Evolutionary conservation across 2,113 vertebrate species (phyloP).

Genomic region (Xiphophorus couchianus): DNA sequence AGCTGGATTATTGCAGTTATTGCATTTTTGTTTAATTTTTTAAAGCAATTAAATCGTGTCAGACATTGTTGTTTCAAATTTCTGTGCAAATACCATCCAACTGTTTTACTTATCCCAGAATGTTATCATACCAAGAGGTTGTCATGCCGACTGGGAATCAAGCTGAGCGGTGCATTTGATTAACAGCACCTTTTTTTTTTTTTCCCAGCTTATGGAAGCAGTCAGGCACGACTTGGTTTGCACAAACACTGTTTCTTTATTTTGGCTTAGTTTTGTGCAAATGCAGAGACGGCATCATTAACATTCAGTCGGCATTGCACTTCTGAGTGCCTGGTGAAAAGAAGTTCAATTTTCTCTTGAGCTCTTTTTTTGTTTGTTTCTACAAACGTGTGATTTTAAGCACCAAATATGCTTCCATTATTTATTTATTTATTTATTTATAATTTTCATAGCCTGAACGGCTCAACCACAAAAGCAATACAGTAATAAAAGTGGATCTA

Average conservation of each 20-base stretch:
- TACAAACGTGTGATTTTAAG: not conserved
- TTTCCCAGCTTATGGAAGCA: not conserved
- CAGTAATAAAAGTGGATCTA: conserved; percentile 16
- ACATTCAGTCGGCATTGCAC: not conserved
- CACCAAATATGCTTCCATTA: not conserved
- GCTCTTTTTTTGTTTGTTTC: not conserved
- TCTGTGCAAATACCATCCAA: not conserved
- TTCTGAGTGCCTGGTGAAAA: not conserved
- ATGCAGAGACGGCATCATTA: not conserved
- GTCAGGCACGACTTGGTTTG: not conserved
- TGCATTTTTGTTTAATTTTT: not conserved
- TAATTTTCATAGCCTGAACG: not conserved
- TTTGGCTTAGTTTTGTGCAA: not conserved
- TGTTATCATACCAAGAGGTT: not conserved
- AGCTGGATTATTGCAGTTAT: not conserved
- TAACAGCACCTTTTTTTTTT: not conserved
- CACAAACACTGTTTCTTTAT: not conserved
- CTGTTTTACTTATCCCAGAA: not conserved
- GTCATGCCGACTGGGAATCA: not conserved
- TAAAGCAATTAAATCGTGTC: too few species aligned
- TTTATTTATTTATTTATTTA: conserved; percentile 5
- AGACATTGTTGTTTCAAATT: too few species aligned
- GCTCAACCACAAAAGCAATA: conserved; percentile 18
- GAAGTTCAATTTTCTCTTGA: not conserved
- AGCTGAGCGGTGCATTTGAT: not conserved